Evolutionary conservation across 1,140 invertebrate genomes (phyloP).

Genomic region (Asobara japonica): DNA sequence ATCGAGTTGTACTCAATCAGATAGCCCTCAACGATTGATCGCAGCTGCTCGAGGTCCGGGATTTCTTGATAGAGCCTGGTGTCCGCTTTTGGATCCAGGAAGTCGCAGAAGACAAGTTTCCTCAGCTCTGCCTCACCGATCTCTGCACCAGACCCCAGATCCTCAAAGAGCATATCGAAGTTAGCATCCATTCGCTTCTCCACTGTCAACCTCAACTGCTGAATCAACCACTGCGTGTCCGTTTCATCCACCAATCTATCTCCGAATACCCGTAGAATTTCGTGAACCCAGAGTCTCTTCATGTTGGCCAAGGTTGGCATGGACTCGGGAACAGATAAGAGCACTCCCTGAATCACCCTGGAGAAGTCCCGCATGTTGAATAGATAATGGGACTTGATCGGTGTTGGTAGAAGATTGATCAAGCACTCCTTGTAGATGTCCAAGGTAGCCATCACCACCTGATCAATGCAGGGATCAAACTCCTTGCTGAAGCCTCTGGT

Average conservation of each 20-base stretch:
- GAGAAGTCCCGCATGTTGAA: constrained; percentile 97
- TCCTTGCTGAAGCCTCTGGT: constrained; percentile 95
- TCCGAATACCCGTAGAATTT: constrained; percentile 92
- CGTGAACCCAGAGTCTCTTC: constrained; percentile 94
- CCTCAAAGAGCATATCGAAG: constrained; percentile 63
- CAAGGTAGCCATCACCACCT: constrained; percentile 87
- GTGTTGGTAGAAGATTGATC: constrained; percentile 86
- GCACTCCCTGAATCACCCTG: constrained; percentile 90
- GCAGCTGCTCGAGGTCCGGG: constrained; percentile 82
- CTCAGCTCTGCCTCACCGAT: constrained; percentile 84
- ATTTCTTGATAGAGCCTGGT: constrained; percentile 90
- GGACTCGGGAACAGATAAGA: constrained; percentile 92
- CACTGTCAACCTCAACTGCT: constrained; percentile 71
- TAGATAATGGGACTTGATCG: constrained; percentile 91
- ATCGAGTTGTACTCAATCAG: constrained; percentile 94
- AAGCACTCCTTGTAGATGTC: constrained; percentile 88
- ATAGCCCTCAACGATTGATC: constrained; percentile 88
- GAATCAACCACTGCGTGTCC: constrained; percentile 86
- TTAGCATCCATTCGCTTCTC: constrained; percentile 66
- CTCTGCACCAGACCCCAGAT: constrained; percentile 35
- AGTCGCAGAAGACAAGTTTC: constrained; percentile 94
- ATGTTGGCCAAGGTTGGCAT: constrained; percentile 88
- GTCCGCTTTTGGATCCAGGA: constrained; percentile 93
- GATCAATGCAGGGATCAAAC: constrained; percentile 91
- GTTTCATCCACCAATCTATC: constrained; percentile 87